A percentile compares a stretch with the other conserved stretches of the same genome.
These are phyloP conservation scores for Dufourea novaeangliae DNA, from an alignment of 1,140 invertebrate species.

Conservation along the genomic window DNA sequence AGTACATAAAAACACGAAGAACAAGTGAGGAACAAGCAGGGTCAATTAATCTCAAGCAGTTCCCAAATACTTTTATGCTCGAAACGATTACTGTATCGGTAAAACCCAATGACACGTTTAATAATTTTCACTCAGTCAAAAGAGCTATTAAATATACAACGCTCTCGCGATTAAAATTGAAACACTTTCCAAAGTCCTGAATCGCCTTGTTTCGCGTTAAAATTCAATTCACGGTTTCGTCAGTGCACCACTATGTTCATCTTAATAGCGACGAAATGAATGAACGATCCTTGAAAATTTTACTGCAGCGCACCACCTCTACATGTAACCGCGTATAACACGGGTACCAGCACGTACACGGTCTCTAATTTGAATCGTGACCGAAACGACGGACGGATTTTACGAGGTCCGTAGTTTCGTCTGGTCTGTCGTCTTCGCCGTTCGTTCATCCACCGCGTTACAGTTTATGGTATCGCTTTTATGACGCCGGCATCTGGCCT, in stretches of 20 bases:
- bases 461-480: constrained; percentile 61
- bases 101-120: no score
- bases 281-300: background rate
- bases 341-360: background rate
- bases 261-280: background rate
- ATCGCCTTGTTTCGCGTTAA: no score
- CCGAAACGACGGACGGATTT: constrained; percentile 40
- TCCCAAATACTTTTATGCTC: no score
- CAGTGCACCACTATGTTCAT: background rate
- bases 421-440: constrained; percentile 22
- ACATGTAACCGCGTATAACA: background rate
- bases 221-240: background rate
- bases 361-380: constrained; percentile 42
- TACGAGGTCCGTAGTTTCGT: constrained; percentile 42
- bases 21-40: no score
- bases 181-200: no score
- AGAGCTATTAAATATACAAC: no score
- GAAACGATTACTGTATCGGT: no score
- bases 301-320: background rate
- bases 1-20: no score
- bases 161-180: no score
- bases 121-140: no score
- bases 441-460: constrained; percentile 31
- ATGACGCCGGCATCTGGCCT: constrained; percentile 47
- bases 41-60: no score